Conservation (phyloP, 2,797 vertebrate species). For the Distichodus sexfasciatus region DNA sequence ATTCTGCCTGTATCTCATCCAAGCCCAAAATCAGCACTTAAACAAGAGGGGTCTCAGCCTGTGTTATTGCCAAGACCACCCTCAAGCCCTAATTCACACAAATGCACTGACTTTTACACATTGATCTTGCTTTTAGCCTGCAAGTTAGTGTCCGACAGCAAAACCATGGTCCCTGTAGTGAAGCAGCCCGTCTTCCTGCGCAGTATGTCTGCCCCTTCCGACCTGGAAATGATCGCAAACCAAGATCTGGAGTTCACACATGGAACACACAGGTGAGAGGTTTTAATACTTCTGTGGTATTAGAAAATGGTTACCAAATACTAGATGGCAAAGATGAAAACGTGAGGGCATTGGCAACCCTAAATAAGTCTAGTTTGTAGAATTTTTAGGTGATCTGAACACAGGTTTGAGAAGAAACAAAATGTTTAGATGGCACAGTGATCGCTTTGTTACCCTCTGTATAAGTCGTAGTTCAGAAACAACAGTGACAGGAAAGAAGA, state of each 20-base stretch:
- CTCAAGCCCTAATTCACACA: neutral
- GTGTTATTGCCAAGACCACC: too few relatives aligned
- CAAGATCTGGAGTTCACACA: slow-evolving; percentile 94
- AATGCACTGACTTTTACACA: neutral
- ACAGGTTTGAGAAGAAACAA: too few relatives aligned
- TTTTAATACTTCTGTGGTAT: neutral
- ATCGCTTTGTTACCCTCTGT: too few relatives aligned
- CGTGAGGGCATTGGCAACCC: too few relatives aligned
- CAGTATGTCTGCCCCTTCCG: slow-evolving; percentile 97
- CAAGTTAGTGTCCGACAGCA: slow-evolving; percentile 91
- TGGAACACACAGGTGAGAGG: slow-evolving; percentile 81
- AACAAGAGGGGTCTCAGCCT: too few relatives aligned
- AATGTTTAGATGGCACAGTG: too few relatives aligned
- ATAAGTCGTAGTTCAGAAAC: too few relatives aligned
- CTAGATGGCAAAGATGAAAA: neutral
- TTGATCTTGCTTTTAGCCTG: slow-evolving; percentile 74
- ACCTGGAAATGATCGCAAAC: slow-evolving; percentile 97
- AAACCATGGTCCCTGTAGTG: slow-evolving; percentile 83
- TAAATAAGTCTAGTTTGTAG: too few relatives aligned
- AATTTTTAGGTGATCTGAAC: too few relatives aligned
- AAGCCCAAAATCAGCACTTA: too few relatives aligned
- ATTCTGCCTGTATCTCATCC: too few relatives aligned
- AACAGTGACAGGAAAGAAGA: too few relatives aligned
- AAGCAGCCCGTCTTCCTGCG: slow-evolving; percentile 96
- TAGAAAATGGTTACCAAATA: neutral